phyloP scores from a whole-genome alignment of 2,888 invertebrate species.

The Rhamphomyia laevipes region DNA sequence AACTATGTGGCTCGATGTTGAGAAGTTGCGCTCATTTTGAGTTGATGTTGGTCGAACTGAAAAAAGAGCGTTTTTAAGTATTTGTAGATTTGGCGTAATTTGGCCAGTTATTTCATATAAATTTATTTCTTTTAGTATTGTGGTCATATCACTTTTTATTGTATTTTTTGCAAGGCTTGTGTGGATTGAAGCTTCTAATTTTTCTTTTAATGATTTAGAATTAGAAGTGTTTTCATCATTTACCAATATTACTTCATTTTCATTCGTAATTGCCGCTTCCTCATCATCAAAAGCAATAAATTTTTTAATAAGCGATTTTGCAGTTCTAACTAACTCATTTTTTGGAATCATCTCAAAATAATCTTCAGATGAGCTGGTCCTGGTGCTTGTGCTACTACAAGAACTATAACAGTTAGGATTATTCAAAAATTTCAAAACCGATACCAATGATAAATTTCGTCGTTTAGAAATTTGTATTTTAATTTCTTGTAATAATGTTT shows the following conservation, averaged over 20 bases:
- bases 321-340: not conserved
- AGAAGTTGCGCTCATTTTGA: not conserved
- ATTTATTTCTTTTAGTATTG: not conserved
- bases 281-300: not conserved
- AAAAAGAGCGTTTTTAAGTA: not conserved
- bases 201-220: constrained; percentile 1
- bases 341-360: not conserved
- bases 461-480: not conserved
- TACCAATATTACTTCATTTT: not conserved
- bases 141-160: not conserved
- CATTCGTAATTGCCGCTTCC: not conserved
- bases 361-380: not conserved
- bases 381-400: not conserved
- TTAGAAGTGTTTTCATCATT: not conserved
- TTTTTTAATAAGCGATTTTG: not conserved
- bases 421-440: not conserved
- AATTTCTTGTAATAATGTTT: not conserved
- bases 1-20: not conserved
- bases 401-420: not conserved
- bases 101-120: not conserved
- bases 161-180: not conserved
- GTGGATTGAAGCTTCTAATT: not conserved
- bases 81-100: not conserved
- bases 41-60: not conserved
- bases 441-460: not conserved